These are phyloP conservation scores for Octopus sinensis DNA, from an alignment of 1,140 invertebrate species.

Conservation along the genomic window DNA sequence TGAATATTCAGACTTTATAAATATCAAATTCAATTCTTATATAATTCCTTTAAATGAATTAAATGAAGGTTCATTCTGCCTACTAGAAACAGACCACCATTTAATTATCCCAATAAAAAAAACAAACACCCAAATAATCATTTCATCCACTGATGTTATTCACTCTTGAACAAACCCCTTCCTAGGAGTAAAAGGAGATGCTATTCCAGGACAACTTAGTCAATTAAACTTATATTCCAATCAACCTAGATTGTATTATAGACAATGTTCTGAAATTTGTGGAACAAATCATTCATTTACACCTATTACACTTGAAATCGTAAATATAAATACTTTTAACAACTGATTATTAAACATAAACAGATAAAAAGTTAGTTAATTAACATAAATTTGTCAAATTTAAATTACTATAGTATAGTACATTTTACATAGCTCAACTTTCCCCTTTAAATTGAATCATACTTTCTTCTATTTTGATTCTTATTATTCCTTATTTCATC, in stretches of 20 bases:
- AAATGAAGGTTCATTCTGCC: constrained; percentile 58
- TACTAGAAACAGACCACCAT: constrained; percentile 68
- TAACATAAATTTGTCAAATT: constrained; percentile 27
- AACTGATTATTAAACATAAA: constrained; percentile 14
- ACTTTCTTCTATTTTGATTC: background rate
- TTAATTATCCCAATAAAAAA: constrained; percentile 61
- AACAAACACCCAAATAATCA: constrained; percentile 62
- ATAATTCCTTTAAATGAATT: constrained; percentile 60
- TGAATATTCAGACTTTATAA: constrained; percentile 60
- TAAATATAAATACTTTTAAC: constrained; percentile 33
- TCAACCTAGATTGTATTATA: constrained; percentile 65
- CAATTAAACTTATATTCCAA: constrained; percentile 63
- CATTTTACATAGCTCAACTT: background rate
- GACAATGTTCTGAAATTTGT: constrained; percentile 79
- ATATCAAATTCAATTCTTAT: constrained; percentile 67
- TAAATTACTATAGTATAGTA: background rate
- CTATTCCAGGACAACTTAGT: constrained; percentile 68
- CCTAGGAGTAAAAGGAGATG: constrained; percentile 68
- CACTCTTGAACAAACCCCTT: constrained; percentile 68
- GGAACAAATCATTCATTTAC: constrained; percentile 75
- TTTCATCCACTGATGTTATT: constrained; percentile 67
- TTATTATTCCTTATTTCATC: background rate
- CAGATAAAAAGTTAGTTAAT: constrained; percentile 61
- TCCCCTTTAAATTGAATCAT: background rate
- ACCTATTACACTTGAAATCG: constrained; percentile 67